Percentiles rank a stretch among this genome's conserved stretches.
phyloP scores from a whole-genome alignment of 1,140 invertebrate genomes.

The Arion vulgaris region DNA sequence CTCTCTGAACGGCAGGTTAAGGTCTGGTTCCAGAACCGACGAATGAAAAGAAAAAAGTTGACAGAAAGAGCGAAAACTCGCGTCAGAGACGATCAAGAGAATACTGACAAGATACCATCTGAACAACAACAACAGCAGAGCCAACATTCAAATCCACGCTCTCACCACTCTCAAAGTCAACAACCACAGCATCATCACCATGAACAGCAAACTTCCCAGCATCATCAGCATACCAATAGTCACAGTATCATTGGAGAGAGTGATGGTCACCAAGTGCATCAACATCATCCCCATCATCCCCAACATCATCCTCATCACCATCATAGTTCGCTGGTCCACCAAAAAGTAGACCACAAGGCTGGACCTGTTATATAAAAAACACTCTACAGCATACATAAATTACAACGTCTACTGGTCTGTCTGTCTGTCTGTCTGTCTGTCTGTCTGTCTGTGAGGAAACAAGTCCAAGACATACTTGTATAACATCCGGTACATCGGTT shows the following conservation, averaged over 20 bases:
- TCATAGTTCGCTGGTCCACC: not conserved
- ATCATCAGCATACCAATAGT: slow-evolving; percentile 20
- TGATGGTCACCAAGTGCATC: slow-evolving; percentile 22
- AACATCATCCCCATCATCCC: slow-evolving; percentile 29
- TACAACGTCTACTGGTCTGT: no score
- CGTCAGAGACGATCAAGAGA: slow-evolving; percentile 52
- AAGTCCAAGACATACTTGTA: no score
- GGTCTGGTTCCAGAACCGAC: slow-evolving; percentile 88
- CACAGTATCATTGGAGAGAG: not conserved
- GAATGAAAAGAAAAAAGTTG: slow-evolving; percentile 98
- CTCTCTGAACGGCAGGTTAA: slow-evolving; percentile 90
- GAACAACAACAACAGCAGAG: slow-evolving; percentile 15
- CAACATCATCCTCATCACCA: slow-evolving; percentile 16
- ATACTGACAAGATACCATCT: slow-evolving; percentile 42
- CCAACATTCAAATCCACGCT: slow-evolving; percentile 29
- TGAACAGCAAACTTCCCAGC: not conserved
- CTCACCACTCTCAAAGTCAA: slow-evolving; percentile 10
- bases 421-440: no score
- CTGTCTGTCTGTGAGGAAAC: no score
- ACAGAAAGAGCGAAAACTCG: slow-evolving; percentile 47
- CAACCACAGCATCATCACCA: slow-evolving; percentile 11
- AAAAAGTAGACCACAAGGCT: not conserved
- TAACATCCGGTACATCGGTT: no score
- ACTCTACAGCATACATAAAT: no score
- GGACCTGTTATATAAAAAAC: not conserved